These are phyloP conservation scores for Sipha flava DNA, from an alignment of 1,140 invertebrate genomes.

Conservation along the genomic window DNA sequence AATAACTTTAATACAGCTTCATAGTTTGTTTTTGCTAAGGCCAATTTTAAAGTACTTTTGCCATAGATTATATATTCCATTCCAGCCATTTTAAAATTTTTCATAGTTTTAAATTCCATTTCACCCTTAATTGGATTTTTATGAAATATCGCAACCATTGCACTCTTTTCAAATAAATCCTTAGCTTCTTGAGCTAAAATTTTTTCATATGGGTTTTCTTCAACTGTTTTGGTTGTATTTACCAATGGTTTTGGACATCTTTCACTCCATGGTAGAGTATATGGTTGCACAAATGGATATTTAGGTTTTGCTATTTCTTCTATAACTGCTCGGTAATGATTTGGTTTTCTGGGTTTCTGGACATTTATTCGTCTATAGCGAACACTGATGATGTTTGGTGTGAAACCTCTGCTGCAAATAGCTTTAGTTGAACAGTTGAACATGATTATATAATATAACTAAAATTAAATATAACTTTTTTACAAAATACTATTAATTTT, in stretches of 20 bases:
- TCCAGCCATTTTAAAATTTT: constrained; percentile 37
- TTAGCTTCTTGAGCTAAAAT: constrained; percentile 60
- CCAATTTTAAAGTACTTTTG: constrained; percentile 34
- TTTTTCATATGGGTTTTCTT: constrained; percentile 53
- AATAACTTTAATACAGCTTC: constrained; percentile 36
- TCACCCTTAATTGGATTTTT: constrained; percentile 55
- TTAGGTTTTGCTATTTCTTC: constrained; percentile 54
- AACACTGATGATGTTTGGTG: not conserved
- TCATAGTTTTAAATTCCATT: constrained; percentile 37
- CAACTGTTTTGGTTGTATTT: not conserved
- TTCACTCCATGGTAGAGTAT: not conserved
- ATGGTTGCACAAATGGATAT: constrained; percentile 41
- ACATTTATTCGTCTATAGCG: constrained; percentile 51
- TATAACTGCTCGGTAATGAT: constrained; percentile 55
- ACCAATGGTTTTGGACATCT: constrained; percentile 1
- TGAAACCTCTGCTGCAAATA: not conserved
- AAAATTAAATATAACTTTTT: not conserved
- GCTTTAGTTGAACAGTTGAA: not conserved
- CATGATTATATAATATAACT: not conserved
- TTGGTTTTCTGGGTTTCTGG: constrained; percentile 56
- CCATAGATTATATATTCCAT: constrained; percentile 36
- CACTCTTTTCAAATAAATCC: constrained; percentile 59
- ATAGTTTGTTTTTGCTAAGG: constrained; percentile 36
- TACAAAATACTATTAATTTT: not conserved
- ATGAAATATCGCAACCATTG: constrained; percentile 60